These are phyloP conservation scores for Melanargia galathea DNA, from an alignment of 2,888 invertebrate species.

Conservation along the genomic window DNA sequence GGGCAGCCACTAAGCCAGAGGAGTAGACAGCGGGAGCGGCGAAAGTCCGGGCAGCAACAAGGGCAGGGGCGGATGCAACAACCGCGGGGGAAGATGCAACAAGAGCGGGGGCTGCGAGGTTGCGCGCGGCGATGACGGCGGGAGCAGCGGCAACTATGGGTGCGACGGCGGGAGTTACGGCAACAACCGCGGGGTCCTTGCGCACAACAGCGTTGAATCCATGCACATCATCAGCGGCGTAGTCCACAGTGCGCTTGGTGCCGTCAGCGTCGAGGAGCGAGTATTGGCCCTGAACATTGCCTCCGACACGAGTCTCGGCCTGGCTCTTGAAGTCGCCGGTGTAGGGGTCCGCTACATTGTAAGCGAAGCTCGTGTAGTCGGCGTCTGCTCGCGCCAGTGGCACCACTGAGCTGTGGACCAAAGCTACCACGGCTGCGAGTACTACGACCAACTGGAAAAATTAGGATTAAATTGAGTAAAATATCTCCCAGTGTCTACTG, in stretches of 20 bases:
- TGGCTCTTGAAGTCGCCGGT: slow-evolving; percentile 83
- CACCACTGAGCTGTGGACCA: slow-evolving; percentile 68
- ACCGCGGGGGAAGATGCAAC: slow-evolving; percentile 40
- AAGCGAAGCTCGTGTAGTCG: slow-evolving; percentile 79
- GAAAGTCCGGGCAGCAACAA: slow-evolving; percentile 37
- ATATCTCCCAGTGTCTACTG: too few species aligned
- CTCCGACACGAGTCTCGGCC: slow-evolving; percentile 78
- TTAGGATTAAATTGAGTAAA: too few species aligned
- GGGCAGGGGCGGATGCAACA: slow-evolving; percentile 41
- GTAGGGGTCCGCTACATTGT: slow-evolving; percentile 81
- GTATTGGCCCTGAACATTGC: slow-evolving; percentile 80
- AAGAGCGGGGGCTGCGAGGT: slow-evolving; percentile 41
- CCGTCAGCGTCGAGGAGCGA: slow-evolving; percentile 81
- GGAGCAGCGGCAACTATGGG: slow-evolving; percentile 41
- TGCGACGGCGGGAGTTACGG: slow-evolving; percentile 42
- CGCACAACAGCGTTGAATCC: slow-evolving; percentile 83
- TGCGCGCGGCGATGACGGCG: slow-evolving; percentile 42
- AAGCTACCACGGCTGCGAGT: slow-evolving; percentile 67
- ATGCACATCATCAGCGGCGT: slow-evolving; percentile 80
- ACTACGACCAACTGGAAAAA: slow-evolving; percentile 67
- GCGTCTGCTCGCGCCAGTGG: slow-evolving; percentile 77
- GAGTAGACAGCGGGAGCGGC: slow-evolving; percentile 44
- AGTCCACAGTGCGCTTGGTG: slow-evolving; percentile 81
- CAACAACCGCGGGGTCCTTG: slow-evolving; percentile 72
- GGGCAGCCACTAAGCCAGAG: slow-evolving; percentile 41